Percentiles rank a stretch among this genome's conserved stretches.
phyloP scores from a whole-genome alignment of 1,140 invertebrate genomes.

The Drosophila funebris region DNA sequence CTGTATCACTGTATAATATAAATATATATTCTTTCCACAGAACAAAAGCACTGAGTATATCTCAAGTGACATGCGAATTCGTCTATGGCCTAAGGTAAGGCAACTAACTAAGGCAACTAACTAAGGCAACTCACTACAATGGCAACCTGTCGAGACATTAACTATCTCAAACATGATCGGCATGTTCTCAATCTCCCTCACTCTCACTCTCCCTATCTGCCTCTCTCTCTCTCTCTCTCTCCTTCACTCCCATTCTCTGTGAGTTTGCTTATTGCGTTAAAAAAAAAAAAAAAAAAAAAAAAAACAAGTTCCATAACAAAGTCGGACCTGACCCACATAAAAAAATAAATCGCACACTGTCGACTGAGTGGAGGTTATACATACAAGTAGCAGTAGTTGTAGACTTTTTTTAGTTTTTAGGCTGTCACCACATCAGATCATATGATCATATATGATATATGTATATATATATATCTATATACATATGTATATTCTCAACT shows the following conservation, averaged over 20 bases:
- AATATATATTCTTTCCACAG: no score
- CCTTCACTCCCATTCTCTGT: neutral
- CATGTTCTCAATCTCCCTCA: neutral
- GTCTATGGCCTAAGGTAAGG: no score
- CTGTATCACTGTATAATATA: no score
- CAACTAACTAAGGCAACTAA: neutral
- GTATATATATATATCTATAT: no score
- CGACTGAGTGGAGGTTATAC: constrained; percentile 2
- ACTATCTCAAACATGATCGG: neutral
- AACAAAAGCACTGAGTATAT: no score
- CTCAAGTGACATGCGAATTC: neutral
- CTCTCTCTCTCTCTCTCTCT: neutral
- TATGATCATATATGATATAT: neutral
- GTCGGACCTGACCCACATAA: constrained; percentile 29
- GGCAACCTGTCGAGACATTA: constrained; percentile 10
- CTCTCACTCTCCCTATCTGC: neutral
- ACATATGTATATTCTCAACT: no score
- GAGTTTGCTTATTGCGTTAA: neutral
- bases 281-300: neutral
- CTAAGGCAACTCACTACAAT: neutral
- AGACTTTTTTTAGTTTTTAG: neutral
- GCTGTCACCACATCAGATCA: neutral
- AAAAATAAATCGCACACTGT: neutral
- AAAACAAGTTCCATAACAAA: constrained; percentile 15
- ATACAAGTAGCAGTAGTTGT: no score